Conservation (phyloP, 2,888 invertebrate genomes). For the Limnephilus marmoratus region DNA sequence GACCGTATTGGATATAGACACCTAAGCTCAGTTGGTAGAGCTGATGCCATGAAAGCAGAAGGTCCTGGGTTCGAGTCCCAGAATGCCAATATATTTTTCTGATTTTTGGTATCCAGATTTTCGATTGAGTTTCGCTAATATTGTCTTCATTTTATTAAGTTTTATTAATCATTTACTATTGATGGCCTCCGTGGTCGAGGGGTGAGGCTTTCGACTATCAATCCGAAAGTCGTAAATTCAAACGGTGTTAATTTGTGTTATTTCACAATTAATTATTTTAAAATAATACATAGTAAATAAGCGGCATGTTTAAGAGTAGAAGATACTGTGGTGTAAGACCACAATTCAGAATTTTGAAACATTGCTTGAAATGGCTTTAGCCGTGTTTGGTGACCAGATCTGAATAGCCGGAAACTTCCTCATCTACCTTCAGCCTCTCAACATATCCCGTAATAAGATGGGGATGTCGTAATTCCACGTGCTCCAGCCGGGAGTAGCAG, state of each 20-base stretch:
- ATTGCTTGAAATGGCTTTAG: neutral
- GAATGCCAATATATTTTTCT: too few relatives aligned
- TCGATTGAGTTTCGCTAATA: too few relatives aligned
- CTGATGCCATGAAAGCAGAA: too few relatives aligned
- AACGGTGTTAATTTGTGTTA: neutral
- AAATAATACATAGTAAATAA: neutral
- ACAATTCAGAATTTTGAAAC: neutral
- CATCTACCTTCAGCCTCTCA: neutral
- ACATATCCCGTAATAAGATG: neutral
- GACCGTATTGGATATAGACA: too few relatives aligned
- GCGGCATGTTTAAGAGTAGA: neutral
- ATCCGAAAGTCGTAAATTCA: neutral
- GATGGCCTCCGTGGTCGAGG: too few relatives aligned
- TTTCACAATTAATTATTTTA: neutral
- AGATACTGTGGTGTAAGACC: neutral
- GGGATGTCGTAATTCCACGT: neutral
- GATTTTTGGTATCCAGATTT: too few relatives aligned
- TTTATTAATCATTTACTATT: neutral
- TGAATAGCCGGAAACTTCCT: neutral
- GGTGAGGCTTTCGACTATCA: too few relatives aligned
- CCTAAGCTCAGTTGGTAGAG: too few relatives aligned
- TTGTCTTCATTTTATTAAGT: too few relatives aligned
- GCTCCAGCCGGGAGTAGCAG: neutral
- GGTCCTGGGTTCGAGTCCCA: too few relatives aligned
- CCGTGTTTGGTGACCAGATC: neutral